Percentiles rank a stretch among this genome's conserved stretches.
phyloP scores from a whole-genome alignment of 2,888 invertebrate species.

The Mermis nigrescens region DNA sequence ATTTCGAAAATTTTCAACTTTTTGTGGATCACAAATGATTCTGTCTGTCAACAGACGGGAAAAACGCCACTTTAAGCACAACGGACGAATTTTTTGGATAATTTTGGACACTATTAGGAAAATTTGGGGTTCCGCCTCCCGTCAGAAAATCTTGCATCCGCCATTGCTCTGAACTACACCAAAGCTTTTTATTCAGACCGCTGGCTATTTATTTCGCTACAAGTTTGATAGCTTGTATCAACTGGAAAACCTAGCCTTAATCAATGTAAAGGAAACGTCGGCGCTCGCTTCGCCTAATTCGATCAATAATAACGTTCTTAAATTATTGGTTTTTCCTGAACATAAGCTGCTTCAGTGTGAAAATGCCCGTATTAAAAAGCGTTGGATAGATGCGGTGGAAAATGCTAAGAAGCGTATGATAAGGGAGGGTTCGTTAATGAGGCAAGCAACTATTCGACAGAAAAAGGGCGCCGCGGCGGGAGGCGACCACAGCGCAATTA shows the following conservation, averaged over 20 bases:
- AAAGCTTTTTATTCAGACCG: too few relatives aligned
- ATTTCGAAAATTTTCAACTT: too few relatives aligned
- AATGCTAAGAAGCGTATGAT: conserved; percentile 59
- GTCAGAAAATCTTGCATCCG: too few relatives aligned
- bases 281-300: neutral
- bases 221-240: conserved; percentile 65
- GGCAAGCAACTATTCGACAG: conserved; percentile 12
- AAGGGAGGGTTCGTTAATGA: conserved; percentile 26
- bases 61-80: too few relatives aligned
- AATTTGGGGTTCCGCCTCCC: too few relatives aligned
- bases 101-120: too few relatives aligned
- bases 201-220: conserved; percentile 51
- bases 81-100: too few relatives aligned
- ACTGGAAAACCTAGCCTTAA: conserved; percentile 69
- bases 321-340: conserved; percentile 77
- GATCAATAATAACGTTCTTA: conserved; percentile 67
- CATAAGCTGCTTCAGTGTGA: conserved; percentile 75
- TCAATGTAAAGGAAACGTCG: conserved; percentile 55
- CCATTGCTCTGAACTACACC: too few relatives aligned
- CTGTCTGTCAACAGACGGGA: too few relatives aligned
- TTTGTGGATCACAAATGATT: too few relatives aligned
- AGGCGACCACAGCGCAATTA: too few relatives aligned
- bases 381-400: conserved; percentile 82
- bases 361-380: conserved; percentile 56
- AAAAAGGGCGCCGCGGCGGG: neutral